Evolutionary conservation across 2,888 invertebrate species (phyloP).

Genomic region (Lithosia quadra): DNA sequence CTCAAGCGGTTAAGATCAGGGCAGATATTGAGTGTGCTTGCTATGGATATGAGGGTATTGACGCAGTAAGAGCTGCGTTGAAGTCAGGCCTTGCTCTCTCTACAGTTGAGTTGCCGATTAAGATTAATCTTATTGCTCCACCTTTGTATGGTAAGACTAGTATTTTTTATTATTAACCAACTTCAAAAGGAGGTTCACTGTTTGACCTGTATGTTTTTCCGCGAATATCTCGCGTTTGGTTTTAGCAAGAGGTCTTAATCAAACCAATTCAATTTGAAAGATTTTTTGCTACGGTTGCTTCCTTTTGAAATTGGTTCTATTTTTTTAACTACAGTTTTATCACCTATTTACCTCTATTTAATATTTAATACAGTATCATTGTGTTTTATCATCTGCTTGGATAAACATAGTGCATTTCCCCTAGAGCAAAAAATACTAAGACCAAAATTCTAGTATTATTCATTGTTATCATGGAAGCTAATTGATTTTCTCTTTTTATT

Average conservation of each 20-base stretch:
- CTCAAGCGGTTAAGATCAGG: slow-evolving; percentile 89
- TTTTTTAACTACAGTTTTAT: too few relatives aligned
- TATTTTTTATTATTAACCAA: not conserved
- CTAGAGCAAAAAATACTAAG: too few relatives aligned
- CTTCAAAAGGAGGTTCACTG: not conserved
- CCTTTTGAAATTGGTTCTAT: not conserved
- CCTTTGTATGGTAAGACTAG: slow-evolving; percentile 94
- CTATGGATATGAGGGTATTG: slow-evolving; percentile 97
- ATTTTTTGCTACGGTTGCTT: not conserved
- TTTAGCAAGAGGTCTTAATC: too few relatives aligned
- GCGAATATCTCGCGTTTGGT: not conserved
- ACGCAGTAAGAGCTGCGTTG: slow-evolving; percentile 98
- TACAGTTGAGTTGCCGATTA: slow-evolving; percentile 97
- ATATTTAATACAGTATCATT: not conserved
- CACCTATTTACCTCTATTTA: too few relatives aligned
- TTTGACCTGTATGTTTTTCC: not conserved
- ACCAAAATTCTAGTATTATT: too few relatives aligned
- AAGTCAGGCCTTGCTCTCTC: slow-evolving; percentile 96
- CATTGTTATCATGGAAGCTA: not conserved
- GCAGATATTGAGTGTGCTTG: slow-evolving; percentile 82
- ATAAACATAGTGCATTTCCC: too few relatives aligned
- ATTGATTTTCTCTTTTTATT: not conserved
- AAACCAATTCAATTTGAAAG: too few relatives aligned
- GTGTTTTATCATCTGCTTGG: too few relatives aligned
- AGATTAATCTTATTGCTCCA: slow-evolving; percentile 99